Percentiles rank a stretch among this genome's conserved stretches.
These are phyloP conservation scores for Theocolax elegans DNA, from an alignment of 1,140 invertebrate species.

Conservation along the genomic window DNA sequence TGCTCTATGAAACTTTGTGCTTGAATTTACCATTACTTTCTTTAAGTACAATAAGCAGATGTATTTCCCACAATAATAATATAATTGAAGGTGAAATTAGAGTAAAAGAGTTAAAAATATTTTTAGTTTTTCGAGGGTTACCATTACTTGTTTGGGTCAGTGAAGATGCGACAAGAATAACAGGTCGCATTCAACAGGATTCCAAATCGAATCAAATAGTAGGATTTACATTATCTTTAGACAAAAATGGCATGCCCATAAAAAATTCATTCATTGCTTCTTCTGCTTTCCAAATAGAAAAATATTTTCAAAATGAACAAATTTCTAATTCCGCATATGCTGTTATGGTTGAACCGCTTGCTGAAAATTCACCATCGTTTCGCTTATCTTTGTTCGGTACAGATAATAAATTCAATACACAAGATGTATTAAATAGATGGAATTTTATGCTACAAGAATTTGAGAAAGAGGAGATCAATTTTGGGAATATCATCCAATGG, in stretches of 20 bases:
- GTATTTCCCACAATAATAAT: too few species aligned
- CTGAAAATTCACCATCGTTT: constrained; percentile 25
- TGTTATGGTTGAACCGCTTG: constrained; percentile 41
- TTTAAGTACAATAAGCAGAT: too few species aligned
- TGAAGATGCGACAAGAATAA: constrained; percentile 43
- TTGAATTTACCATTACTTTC: too few species aligned
- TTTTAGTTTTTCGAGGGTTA: constrained; percentile 35
- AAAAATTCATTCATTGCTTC: constrained; percentile 29
- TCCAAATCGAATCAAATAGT: constrained; percentile 38
- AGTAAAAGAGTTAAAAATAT: constrained; percentile 31
- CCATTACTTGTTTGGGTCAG: constrained; percentile 40
- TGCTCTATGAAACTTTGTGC: too few species aligned
- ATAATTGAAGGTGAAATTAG: too few species aligned
- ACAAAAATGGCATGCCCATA: constrained; percentile 35
- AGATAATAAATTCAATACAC: constrained; percentile 35
- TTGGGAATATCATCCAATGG: constrained; percentile 42
- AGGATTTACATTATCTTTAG: constrained; percentile 29
- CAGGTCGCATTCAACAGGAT: constrained; percentile 41
- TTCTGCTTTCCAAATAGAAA: constrained; percentile 33
- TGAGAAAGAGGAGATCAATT: constrained; percentile 36
- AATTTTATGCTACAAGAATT: constrained; percentile 21
- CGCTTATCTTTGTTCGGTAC: constrained; percentile 41
- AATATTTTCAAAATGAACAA: constrained; percentile 33
- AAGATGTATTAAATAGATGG: constrained; percentile 34
- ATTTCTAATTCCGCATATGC: constrained; percentile 12